Evolutionary conservation across 1,140 invertebrate species (phyloP).

Genomic region (Listronotus bonariensis): DNA sequence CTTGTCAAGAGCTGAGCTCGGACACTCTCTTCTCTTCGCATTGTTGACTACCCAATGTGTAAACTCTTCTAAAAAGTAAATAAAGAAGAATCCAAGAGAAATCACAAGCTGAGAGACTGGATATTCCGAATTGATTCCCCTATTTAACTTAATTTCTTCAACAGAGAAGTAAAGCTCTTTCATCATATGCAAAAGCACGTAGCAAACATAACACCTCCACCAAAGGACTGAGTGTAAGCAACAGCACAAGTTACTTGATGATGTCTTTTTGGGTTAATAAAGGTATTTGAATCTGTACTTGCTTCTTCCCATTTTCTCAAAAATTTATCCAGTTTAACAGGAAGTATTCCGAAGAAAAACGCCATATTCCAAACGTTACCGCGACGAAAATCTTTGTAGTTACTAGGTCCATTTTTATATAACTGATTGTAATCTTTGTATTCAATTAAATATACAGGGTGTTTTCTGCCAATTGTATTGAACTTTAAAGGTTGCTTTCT

Average conservation of each 20-base stretch:
- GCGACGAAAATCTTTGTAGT: constrained; percentile 52
- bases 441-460: no score
- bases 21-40: constrained; percentile 10
- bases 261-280: constrained; percentile 47
- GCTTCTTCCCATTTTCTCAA: constrained; percentile 46
- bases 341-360: constrained; percentile 53
- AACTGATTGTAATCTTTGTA: no score
- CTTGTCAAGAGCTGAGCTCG: constrained; percentile 1
- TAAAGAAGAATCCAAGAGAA: constrained; percentile 65
- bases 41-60: constrained; percentile 47
- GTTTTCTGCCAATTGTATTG: no score
- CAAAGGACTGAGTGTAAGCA: constrained; percentile 62
- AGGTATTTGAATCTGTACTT: constrained; percentile 40
- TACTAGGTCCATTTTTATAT: constrained; percentile 45
- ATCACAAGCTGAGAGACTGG: constrained; percentile 61
- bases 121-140: constrained; percentile 51
- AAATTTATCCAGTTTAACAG: constrained; percentile 49
- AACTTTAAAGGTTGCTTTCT: no score
- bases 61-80: constrained; percentile 66
- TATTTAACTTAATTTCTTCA: constrained; percentile 44
- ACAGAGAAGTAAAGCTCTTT: constrained; percentile 61
- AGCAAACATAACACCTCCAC: constrained; percentile 70
- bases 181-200: constrained; percentile 71
- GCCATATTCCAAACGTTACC: constrained; percentile 48
- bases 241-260: constrained; percentile 47